Conservation (phyloP, 37 sponge, comb jelly and placozoan genomes). For the Crambe crambe region DNA sequence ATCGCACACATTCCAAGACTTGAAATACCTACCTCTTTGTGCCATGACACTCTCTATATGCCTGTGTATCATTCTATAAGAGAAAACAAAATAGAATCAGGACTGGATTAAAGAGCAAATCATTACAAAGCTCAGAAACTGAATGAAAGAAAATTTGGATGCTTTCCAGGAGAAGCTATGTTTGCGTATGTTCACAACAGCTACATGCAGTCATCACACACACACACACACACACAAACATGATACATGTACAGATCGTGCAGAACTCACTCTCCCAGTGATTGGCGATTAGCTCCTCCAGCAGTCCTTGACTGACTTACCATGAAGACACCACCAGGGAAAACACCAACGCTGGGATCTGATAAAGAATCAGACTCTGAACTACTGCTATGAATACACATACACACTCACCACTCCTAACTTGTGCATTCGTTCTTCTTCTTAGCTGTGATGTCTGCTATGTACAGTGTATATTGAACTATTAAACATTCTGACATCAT, state of each 20-base stretch:
- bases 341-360: background rate
- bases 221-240: no score
- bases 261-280: background rate
- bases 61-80: constrained; percentile 6
- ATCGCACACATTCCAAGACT: no score
- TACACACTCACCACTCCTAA: background rate
- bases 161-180: no score
- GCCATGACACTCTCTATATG: constrained; percentile 9
- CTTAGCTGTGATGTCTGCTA: background rate
- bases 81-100: no score
- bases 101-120: no score
- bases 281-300: background rate
- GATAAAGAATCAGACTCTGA: background rate
- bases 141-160: no score
- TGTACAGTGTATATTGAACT: background rate
- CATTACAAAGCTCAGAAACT: no score
- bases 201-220: no score
- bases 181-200: no score
- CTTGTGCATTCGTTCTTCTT: constrained; percentile 2
- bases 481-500: no score
- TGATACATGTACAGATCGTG: background rate
- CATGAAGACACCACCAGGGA: background rate
- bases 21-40: background rate
- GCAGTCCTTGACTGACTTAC: background rate
- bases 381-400: background rate